phyloP scores from a whole-genome alignment of 2,113 vertebrate genomes.

The Salminus brasiliensis region DNA sequence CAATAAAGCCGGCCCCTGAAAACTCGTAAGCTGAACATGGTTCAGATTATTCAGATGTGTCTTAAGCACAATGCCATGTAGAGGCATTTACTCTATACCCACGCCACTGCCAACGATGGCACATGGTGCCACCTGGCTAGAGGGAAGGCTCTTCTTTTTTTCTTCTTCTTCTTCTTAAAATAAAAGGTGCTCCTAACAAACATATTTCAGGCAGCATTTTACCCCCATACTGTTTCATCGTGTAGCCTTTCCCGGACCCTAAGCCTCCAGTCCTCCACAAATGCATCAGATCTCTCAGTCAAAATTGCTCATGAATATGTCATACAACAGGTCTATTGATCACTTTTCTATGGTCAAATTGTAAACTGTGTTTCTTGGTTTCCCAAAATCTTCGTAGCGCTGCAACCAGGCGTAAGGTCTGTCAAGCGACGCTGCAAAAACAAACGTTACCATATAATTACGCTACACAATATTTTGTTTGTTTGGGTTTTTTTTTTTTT shows the following conservation, averaged over 20 bases:
- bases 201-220: conserved; percentile 87
- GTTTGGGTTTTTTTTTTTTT: conserved; percentile 1
- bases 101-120: conserved; percentile 82
- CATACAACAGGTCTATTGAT: not conserved
- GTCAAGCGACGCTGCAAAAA: not conserved
- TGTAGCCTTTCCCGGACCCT: not conserved
- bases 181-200: conserved; percentile 77
- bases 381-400: not conserved
- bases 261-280: conserved; percentile 30
- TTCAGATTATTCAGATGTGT: conserved; percentile 97
- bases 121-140: conserved; percentile 90
- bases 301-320: not conserved
- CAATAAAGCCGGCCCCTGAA: conserved; percentile 68
- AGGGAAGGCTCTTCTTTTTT: conserved; percentile 86
- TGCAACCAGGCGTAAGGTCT: not conserved
- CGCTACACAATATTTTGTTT: not conserved
- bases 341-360: not conserved
- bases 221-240: conserved; percentile 70
- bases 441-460: not conserved
- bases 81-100: conserved; percentile 97
- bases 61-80: conserved; percentile 94
- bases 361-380: not conserved
- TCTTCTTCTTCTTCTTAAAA: conserved; percentile 58
- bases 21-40: conserved; percentile 96
- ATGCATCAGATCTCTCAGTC: conserved; percentile 22